Evolutionary conservation across 2,888 invertebrate species (phyloP).

Genomic region (Dysmachus trigonus): DNA sequence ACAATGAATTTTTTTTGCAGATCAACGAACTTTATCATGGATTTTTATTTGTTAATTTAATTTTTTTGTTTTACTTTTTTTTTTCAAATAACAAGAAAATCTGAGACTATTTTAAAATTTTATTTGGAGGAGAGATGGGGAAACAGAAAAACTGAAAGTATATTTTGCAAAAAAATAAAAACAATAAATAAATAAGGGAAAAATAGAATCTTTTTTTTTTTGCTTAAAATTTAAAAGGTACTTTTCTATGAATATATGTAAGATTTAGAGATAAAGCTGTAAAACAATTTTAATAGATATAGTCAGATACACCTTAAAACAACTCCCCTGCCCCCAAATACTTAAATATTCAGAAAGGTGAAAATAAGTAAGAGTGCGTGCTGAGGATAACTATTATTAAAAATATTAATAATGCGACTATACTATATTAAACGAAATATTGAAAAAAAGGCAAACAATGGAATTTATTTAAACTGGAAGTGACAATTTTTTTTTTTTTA

Average conservation of each 20-base stretch:
- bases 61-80: background rate
- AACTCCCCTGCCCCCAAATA: background rate
- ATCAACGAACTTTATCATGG: background rate
- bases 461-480: background rate
- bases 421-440: background rate
- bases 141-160: background rate
- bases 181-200: background rate
- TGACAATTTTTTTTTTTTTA: background rate
- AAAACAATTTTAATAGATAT: background rate
- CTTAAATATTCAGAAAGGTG: background rate
- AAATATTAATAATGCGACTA: background rate
- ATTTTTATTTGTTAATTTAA: background rate
- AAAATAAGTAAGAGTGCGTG: background rate
- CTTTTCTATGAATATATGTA: background rate
- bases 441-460: background rate
- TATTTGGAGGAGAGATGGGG: background rate
- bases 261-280: background rate
- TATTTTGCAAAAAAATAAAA: background rate
- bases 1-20: background rate
- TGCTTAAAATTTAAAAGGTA: background rate
- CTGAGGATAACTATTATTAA: background rate
- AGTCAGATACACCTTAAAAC: background rate
- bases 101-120: background rate
- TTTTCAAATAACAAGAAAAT: background rate
- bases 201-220: background rate